Evolutionary conservation across 2,797 vertebrate genomes (phyloP), one percentile per base, ranked within the genome.

Genomic region (Pangasius mekongensis): DNA sequence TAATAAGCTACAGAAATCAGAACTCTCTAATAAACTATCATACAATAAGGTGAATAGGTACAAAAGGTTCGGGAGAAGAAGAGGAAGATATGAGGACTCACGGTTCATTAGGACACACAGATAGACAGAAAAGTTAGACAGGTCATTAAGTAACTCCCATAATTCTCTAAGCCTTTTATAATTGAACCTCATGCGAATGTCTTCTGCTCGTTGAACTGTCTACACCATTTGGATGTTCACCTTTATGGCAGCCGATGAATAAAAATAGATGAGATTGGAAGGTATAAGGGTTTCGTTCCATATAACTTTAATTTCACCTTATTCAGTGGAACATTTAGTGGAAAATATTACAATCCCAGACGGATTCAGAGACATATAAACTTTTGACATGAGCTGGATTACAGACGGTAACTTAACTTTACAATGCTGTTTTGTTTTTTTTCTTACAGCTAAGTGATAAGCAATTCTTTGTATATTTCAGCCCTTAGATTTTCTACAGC

Each of bases 191-290:
- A 56, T 56, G 8, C 33, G n/a, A 78, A 20, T 56, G 52, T 56
- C 2, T 81, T 60, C 20, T 81, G 78, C 54, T 81, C 77, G 36
- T 3, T 80, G 77, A 56, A 36, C 77, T 80, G 30, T 56, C n/a
- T 22, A 56, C 77, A 56, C n/a, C 18, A 56, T 80, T 33, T 11
- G 52, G 30, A 56, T 56, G 52, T 54, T 36, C n/a, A 80, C 3
- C n/a, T 80, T 80, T 56, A 80, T 80, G 77, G n/a, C 52, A 56
- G n/a, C 3, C 52, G 43, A 10, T 80, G 52, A 36, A 56, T 33
- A 56, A 33, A 33, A 33, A 56, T 22, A 78, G 49, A 56, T 22
- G 49, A 78, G n/a, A 78, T 18, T 30, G n/a, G 24, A n/a, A 27
- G 22, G 10, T 47, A 13, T 47, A 47, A 52, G 16, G 14, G 2